Evolutionary conservation across 2,888 invertebrate genomes (phyloP), one percentile per base, ranked within the genome.

Genomic region (Spilarctia lutea): DNA sequence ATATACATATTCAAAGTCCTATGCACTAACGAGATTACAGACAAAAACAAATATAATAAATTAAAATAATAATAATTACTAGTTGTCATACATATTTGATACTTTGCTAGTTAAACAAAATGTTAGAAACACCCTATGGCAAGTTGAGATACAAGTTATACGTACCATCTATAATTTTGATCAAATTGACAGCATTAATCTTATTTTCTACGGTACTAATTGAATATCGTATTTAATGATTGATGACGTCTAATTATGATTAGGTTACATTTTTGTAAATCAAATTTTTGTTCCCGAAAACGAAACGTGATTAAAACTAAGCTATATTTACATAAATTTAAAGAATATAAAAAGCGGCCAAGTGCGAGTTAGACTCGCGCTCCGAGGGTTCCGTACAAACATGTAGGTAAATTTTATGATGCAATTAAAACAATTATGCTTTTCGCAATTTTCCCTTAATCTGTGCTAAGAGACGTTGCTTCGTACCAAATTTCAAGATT

Each of bases 161-260:
- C 6, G n/a, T 27, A 24, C 35, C 35, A 4, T 35, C 33, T n/a
- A 24, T 52, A 56, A 69, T 66, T 73, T 72, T 56, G 48, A 70
- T 76, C 75, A 74, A 73, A 84, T 70, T 56, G 56, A 70, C 75
- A 75, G 75, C 73, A 83, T 83, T 78, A 68, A 81, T 84, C 84
- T 79, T 6, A 60, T 35, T 69, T 75, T 68, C 74, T 75, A 73
- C 81, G 77, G 73, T 30, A 74, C 69, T 78, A 78, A 74, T 81
- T 78, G 71, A 78, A 79, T 77, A 48, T 45, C 68, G 75, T 71
- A 79, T 74, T 76, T 52, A 71, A 75, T n/a, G n/a, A n/a, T n/a
- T n/a, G n/a, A n/a, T n/a, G n/a, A 77, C 81, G 8, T 24, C 65
- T 65, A 42, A 30, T 52, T 75, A 70, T 73, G 70, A 73, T 52